Conservation (phyloP, 1,140 invertebrate genomes). For the Bombyx mandarina region DNA sequence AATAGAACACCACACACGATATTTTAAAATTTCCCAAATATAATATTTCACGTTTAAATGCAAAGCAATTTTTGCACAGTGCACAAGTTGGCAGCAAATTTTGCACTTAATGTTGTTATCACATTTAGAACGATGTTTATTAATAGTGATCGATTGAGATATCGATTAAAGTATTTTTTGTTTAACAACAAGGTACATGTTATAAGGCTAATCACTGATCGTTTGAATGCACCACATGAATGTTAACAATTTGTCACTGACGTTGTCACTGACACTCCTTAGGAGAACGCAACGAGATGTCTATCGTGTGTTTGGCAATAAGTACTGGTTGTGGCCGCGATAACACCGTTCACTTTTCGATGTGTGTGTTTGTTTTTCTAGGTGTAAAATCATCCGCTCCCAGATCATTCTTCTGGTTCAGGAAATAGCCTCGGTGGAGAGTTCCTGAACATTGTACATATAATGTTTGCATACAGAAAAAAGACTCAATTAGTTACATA, state of each 20-base stretch:
- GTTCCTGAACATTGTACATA: slow-evolving; percentile 66
- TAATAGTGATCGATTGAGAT: too few species aligned
- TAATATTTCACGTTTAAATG: slow-evolving; percentile 8
- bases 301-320: slow-evolving; percentile 18
- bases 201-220: too few species aligned
- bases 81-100: too few species aligned
- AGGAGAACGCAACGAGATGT: neutral
- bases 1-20: slow-evolving; percentile 5
- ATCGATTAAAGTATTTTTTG: too few species aligned
- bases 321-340: neutral
- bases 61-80: slow-evolving; percentile 2
- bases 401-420: slow-evolving; percentile 70
- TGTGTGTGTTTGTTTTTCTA: slow-evolving; percentile 62
- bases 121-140: too few species aligned
- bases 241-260: too few species aligned
- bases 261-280: too few species aligned
- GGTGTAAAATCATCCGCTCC: slow-evolving; percentile 69
- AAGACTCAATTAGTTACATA: slow-evolving; percentile 68
- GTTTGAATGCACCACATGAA: too few species aligned
- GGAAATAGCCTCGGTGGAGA: slow-evolving; percentile 60
- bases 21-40: neutral
- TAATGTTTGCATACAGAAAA: slow-evolving; percentile 59
- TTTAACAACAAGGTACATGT: too few species aligned
- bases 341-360: slow-evolving; percentile 31
- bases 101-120: too few species aligned